Evolutionary conservation across 2,797 vertebrate genomes (phyloP).

Genomic region (Enteromius unitaeniatus): DNA sequence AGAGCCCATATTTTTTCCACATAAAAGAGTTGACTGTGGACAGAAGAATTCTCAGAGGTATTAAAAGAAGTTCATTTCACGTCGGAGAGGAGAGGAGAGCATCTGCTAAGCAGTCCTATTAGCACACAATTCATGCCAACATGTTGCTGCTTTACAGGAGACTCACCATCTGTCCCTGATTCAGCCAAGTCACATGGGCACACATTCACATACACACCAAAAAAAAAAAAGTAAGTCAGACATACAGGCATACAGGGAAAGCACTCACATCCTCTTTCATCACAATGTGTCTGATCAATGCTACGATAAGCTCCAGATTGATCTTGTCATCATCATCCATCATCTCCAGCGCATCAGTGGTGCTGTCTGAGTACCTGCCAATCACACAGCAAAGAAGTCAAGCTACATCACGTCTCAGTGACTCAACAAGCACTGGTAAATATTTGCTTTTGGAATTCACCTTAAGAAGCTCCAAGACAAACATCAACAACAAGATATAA

Average conservation of each 20-base stretch:
- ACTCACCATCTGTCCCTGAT: constrained; percentile 51
- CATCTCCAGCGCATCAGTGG: constrained; percentile 84
- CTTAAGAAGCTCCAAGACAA: background rate
- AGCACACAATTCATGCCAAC: constrained; percentile 66
- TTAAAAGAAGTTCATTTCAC: background rate
- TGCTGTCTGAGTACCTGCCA: constrained; percentile 88
- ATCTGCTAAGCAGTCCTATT: constrained; percentile 70
- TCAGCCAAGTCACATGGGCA: constrained; percentile 7
- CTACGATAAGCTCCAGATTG: constrained; percentile 89
- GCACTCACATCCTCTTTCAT: constrained; percentile 84
- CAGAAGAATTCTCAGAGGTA: background rate
- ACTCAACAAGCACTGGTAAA: background rate
- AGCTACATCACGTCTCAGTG: background rate
- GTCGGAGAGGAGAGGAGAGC: constrained; percentile 55
- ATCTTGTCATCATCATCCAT: constrained; percentile 92
- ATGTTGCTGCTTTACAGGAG: constrained; percentile 65
- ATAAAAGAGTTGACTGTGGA: background rate
- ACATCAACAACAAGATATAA: background rate
- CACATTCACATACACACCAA: constrained; percentile 8
- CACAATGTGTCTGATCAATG: constrained; percentile 89
- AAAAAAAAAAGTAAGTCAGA: background rate
- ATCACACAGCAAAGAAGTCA: constrained; percentile 37
- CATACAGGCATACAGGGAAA: background rate
- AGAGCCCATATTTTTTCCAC: background rate
- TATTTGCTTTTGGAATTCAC: background rate